Evolutionary conservation across 2,888 invertebrate species (phyloP).

Genomic region (Lissonota sp.): DNA sequence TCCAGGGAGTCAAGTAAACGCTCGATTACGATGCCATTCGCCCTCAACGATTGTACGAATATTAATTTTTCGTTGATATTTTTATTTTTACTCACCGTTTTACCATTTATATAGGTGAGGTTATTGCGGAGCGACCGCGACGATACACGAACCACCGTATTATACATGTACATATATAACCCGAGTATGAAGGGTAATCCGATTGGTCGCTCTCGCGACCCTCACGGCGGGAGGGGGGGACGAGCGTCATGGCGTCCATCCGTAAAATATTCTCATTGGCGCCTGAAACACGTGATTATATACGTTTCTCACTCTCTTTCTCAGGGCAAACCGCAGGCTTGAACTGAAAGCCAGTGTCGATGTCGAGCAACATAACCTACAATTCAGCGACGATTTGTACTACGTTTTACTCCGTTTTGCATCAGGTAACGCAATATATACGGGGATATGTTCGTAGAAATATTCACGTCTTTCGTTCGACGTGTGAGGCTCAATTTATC

Average conservation of each 20-base stretch:
- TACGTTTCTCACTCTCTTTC: neutral
- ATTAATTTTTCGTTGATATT: neutral
- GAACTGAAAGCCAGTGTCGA: conserved; percentile 64
- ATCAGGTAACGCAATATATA: too few species aligned
- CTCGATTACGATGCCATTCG: neutral
- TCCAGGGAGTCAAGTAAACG: conserved; percentile 38
- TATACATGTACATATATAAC: conserved; percentile 80
- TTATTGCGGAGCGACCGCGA: conserved; percentile 73
- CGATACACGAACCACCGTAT: conserved; percentile 78
- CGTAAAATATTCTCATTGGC: conserved; percentile 71
- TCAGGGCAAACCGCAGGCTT: too few species aligned
- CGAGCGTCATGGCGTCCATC: conserved; percentile 77
- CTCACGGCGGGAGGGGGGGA: too few species aligned
- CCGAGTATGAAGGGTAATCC: conserved; percentile 77
- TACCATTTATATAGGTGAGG: conserved; percentile 68
- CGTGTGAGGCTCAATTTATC: too few species aligned
- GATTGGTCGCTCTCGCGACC: conserved; percentile 73
- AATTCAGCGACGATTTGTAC: too few species aligned
- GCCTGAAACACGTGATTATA: conserved; percentile 74
- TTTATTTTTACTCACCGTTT: conserved; percentile 74
- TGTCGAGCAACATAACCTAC: too few species aligned
- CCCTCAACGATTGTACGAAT: too few species aligned
- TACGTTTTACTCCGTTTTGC: too few species aligned
- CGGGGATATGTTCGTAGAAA: too few species aligned
- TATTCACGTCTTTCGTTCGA: too few species aligned